Evolutionary conservation across 2,888 invertebrate species (phyloP), one percentile per base, ranked within the genome.

Genomic region (Plebejus melissa): DNA sequence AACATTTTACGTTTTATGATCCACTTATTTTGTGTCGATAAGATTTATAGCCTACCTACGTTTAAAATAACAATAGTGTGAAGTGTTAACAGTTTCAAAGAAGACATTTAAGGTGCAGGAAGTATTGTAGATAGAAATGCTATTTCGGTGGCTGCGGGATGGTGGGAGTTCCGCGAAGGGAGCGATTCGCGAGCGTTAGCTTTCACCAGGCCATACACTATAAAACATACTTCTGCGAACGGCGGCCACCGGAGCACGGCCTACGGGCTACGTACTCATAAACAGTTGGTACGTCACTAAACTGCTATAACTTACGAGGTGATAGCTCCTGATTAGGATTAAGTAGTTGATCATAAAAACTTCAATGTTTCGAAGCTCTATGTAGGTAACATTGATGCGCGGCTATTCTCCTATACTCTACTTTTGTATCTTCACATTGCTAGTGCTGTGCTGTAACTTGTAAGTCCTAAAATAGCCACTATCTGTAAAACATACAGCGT

Each of bases 181-280:
- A 78, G 81, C 84, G 82, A 85, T 85, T 83, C 79, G 84, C 82
- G 81, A 83, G 85, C 87, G 87, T 86, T 88, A 84, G 87, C 86
- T 91, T 89, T 90, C 91, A 92, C 86, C 90, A 85, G 90, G 84
- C 89, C 91, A 85, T 90, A 86, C 87, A 88, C 90, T 83, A 92
- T 92, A 91, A 91, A 92, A 88, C 84, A 74, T 82, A 82, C 83
- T 93, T 93, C 93, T 86, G 78, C 81, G 92, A 91, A 90, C 81
- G 80, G 76, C 83, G 85, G 84, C 88, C 90, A 85, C 87, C 86
- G 84, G 85, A 82, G 80, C 83, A 85, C 87, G 87, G 83, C 83
- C 83, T 83, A 82, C 77, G 84, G 22, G 22, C 22, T 22, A 22
- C 22, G 0, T 85, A 85, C 83, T 85, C 87, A 84, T 89, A 87